Evolutionary conservation across 2,888 invertebrate species (phyloP).

Genomic region (Rotaria sp.): DNA sequence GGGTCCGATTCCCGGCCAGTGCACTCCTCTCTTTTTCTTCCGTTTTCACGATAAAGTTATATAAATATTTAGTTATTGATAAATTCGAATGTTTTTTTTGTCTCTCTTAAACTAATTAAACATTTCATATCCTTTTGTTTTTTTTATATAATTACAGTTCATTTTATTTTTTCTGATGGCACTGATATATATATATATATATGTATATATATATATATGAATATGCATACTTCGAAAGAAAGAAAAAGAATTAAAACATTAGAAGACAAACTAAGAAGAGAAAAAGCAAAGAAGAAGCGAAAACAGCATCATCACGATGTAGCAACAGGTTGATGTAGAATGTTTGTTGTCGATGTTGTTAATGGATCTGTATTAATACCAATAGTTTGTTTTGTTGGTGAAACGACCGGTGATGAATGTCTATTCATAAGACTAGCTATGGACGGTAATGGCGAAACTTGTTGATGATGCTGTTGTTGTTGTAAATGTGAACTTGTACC

Average conservation of each 20-base stretch:
- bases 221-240: not conserved
- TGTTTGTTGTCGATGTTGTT: conserved; percentile 1
- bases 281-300: not conserved
- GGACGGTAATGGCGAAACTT: conserved; percentile 13
- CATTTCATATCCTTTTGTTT: not conserved
- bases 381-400: conserved; percentile 19
- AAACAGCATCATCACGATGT: not conserved
- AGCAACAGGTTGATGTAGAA: conserved; percentile 20
- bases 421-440: conserved; percentile 1
- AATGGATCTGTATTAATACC: conserved; percentile 11
- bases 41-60: not conserved
- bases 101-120: not conserved
- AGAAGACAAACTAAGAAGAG: not conserved
- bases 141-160: conserved; percentile 14
- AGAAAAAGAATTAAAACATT: conserved; percentile 11
- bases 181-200: not conserved
- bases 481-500: not conserved
- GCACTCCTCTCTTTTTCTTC: conserved; percentile 42
- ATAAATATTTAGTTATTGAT: not conserved
- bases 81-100: not conserved
- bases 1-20: conserved; percentile 55
- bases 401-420: not conserved
- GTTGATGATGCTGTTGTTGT: not conserved
- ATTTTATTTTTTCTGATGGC: conserved; percentile 24
- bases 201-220: not conserved